phyloP scores from a whole-genome alignment of 92 coral and sea anemone species.

The Porites rus region DNA sequence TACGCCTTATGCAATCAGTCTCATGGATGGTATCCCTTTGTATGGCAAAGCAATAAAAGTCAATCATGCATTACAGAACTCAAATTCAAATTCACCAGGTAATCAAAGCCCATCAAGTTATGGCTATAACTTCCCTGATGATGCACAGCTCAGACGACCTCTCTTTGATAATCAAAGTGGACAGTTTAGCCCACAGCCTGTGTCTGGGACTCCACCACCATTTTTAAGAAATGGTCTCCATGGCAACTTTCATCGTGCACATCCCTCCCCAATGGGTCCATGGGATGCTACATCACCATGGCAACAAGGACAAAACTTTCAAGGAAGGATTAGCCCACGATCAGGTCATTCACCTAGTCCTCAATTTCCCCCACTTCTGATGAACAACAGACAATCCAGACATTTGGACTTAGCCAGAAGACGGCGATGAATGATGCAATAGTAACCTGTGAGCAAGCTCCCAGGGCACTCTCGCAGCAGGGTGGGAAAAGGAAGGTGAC shows the following conservation, averaged over 20 bases:
- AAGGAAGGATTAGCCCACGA: constrained; percentile 8
- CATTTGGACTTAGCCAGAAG: not conserved
- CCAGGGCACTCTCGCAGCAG: too few species aligned
- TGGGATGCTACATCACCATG: constrained; percentile 44
- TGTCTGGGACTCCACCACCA: not conserved
- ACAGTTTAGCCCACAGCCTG: not conserved
- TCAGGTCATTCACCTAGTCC: not conserved
- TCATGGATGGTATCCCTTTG: constrained; percentile 84
- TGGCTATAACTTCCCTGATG: not conserved
- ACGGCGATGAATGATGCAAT: not conserved
- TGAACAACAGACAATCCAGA: constrained; percentile 2
- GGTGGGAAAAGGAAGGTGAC: too few species aligned
- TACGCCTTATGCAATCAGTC: constrained; percentile 77
- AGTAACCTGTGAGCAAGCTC: too few species aligned
- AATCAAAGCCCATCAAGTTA: constrained; percentile 40
- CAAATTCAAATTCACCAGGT: constrained; percentile 32
- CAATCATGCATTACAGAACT: constrained; percentile 37
- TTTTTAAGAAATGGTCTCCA: not conserved
- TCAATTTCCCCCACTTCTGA: not conserved
- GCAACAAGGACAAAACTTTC: constrained; percentile 23
- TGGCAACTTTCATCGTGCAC: not conserved
- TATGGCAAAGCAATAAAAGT: constrained; percentile 81
- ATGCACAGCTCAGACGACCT: constrained; percentile 3
- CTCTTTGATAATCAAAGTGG: constrained; percentile 22
- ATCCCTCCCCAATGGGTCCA: not conserved